phyloP scores from a whole-genome alignment of 2,113 vertebrate species.

The Larimichthys polyactis region DNA sequence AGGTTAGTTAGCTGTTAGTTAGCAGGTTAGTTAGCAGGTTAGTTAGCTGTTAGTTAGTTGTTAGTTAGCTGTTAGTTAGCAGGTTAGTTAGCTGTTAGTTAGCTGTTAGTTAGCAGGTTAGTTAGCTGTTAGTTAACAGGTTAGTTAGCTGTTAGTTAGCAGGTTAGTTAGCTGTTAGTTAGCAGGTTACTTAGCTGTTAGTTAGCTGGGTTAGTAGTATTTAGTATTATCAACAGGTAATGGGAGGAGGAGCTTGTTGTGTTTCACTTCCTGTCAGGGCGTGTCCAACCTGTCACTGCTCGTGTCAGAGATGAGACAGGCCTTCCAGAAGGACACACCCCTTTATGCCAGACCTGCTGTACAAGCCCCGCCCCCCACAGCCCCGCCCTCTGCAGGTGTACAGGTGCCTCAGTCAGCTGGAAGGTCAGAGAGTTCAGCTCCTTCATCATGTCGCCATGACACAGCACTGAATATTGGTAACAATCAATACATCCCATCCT shows the following conservation, averaged over 20 bases:
- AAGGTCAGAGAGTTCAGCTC: constrained; percentile 28
- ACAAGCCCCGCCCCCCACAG: constrained; percentile 17
- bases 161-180: no score
- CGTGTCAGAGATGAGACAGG: constrained; percentile 80
- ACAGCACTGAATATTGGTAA: neutral
- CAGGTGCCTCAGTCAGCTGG: constrained; percentile 14
- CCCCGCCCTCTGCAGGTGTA: constrained; percentile 8
- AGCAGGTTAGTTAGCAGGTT: no score
- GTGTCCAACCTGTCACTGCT: constrained; percentile 77
- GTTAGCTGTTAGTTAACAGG: no score
- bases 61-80: neutral
- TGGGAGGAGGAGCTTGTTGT: no score
- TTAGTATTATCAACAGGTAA: neutral
- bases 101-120: no score
- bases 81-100: no score
- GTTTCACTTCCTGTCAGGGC: constrained; percentile 66
- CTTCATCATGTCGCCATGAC: neutral
- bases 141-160: neutral
- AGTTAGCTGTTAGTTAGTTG: no score
- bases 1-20: no score
- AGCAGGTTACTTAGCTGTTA: no score
- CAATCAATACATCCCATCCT: neutral
- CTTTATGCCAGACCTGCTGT: constrained; percentile 69
- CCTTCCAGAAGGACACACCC: constrained; percentile 80
- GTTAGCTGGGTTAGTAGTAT: no score